Conservation (phyloP, 64 coral and sea anemone species). For the Montipora capricornis region DNA sequence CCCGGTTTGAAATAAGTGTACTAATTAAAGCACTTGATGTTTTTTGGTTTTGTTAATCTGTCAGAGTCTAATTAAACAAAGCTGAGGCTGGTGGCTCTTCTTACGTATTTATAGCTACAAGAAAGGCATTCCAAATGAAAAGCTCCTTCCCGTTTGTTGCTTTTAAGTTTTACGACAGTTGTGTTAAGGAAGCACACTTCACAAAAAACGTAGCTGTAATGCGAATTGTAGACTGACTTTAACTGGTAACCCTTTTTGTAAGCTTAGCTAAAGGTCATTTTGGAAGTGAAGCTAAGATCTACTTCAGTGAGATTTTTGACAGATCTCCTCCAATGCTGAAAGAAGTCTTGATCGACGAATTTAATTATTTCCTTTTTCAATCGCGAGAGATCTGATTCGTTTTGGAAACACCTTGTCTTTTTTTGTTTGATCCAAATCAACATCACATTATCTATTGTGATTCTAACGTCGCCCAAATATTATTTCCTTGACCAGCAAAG, state of each 20-base stretch:
- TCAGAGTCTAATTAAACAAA: neutral
- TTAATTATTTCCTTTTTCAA: neutral
- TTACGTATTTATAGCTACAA: neutral
- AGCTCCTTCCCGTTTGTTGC: neutral
- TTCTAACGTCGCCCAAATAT: neutral
- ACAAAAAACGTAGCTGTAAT: neutral
- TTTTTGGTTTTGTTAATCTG: neutral
- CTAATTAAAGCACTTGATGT: neutral
- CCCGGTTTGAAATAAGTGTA: no score
- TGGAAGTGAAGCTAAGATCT: neutral
- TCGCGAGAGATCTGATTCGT: neutral
- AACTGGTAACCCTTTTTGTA: neutral
- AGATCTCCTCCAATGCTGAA: neutral
- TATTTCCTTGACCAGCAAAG: neutral
- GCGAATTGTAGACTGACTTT: neutral
- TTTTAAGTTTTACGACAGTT: neutral
- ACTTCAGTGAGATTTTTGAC: neutral
- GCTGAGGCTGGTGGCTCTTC: neutral
- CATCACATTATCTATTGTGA: neutral
- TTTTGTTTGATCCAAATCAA: neutral
- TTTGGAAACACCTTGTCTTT: slow-evolving; percentile 23
- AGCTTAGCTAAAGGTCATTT: neutral
- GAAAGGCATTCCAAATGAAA: neutral
- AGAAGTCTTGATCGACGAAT: slow-evolving; percentile 1
- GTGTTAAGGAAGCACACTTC: neutral